Percentiles rank a stretch among this genome's conserved stretches.
Conservation (phyloP, 2,797 vertebrate genomes). For the Pampus argenteus region DNA sequence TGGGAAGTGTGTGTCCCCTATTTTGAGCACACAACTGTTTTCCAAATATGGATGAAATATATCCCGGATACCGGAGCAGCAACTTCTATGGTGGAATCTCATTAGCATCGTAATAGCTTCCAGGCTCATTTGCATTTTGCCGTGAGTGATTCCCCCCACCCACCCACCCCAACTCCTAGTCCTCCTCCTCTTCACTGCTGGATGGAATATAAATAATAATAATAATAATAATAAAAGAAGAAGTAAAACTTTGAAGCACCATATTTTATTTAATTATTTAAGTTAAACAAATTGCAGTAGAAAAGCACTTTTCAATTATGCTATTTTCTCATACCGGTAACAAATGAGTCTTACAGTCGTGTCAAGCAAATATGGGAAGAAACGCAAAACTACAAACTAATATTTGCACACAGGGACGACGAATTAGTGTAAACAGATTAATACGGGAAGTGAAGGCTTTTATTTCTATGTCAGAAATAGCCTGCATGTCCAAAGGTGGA, state of each 20-base stretch:
- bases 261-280: constrained; percentile 86
- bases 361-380: constrained; percentile 79
- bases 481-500: constrained; percentile 43
- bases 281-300: constrained; percentile 87
- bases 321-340: constrained; percentile 73
- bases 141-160: no score
- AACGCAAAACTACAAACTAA: constrained; percentile 78
- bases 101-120: constrained; percentile 91
- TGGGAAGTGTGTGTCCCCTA: constrained; percentile 59
- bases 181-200: constrained; percentile 70
- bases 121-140: constrained; percentile 90
- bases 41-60: constrained; percentile 89
- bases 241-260: constrained; percentile 82
- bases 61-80: constrained; percentile 82
- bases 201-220: constrained; percentile 76
- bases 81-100: constrained; percentile 88
- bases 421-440: constrained; percentile 80
- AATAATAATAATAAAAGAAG: constrained; percentile 64
- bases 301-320: constrained; percentile 86
- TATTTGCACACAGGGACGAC: constrained; percentile 78
- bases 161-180: no score
- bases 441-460: constrained; percentile 65
- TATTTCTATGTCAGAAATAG: constrained; percentile 65
- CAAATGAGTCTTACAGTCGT: constrained; percentile 76
- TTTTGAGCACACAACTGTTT: constrained; percentile 82